A percentile compares a stretch with the other conserved stretches of the same genome.
Conservation (phyloP, 2,113 vertebrate genomes). For the Dromas ardeola region DNA sequence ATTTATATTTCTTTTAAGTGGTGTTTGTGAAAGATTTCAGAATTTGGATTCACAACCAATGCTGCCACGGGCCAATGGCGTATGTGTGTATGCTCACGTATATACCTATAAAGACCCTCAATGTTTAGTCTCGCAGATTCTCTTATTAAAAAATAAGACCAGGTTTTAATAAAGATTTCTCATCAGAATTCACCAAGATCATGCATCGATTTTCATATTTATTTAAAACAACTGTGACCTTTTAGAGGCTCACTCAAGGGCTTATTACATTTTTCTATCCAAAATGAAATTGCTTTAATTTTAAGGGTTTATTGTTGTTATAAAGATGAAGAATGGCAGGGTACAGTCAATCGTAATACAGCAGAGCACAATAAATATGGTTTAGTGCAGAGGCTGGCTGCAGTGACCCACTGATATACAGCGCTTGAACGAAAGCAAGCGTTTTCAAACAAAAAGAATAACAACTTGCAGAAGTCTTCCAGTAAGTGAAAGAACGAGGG, state of each 20-base stretch:
- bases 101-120: neutral
- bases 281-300: slow-evolving; percentile 48
- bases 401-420: neutral
- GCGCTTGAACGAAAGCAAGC: neutral
- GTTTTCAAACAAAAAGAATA: neutral
- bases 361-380: slow-evolving; percentile 1
- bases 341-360: neutral
- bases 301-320: slow-evolving; percentile 19
- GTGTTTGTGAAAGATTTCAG: neutral
- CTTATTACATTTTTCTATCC: slow-evolving; percentile 32
- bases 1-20: neutral
- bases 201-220: neutral
- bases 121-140: neutral
- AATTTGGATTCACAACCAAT: neutral
- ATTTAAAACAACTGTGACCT: slow-evolving; percentile 50
- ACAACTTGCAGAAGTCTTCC: neutral
- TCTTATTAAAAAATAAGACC: neutral
- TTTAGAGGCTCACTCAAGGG: neutral
- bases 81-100: neutral
- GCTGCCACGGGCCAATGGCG: neutral
- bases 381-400: neutral
- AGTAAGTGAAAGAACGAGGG: neutral
- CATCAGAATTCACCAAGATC: neutral
- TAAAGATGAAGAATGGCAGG: slow-evolving; percentile 26
- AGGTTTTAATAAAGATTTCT: slow-evolving; percentile 13